Conservation (phyloP, 2,113 vertebrate genomes). For the Macroglossus sobrinus region DNA sequence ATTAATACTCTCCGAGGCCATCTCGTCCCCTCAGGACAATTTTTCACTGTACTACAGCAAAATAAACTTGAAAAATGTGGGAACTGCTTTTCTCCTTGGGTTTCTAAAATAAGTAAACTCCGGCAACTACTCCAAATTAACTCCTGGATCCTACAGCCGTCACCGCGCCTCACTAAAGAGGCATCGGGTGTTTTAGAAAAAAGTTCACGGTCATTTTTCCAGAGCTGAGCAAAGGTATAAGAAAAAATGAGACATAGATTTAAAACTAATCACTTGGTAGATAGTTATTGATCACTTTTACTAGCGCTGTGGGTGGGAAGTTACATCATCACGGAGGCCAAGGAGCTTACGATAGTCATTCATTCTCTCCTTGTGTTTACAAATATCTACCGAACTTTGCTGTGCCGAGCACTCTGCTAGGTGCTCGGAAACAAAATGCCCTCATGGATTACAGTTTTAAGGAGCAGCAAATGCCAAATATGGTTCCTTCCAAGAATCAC, state of each 20-base stretch:
- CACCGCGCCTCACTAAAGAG: background rate
- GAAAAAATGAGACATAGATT: background rate
- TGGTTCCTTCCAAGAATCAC: background rate
- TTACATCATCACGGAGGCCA: background rate
- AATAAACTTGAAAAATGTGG: constrained; percentile 73
- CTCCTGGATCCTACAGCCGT: background rate
- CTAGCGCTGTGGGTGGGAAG: background rate
- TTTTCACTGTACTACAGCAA: constrained; percentile 66
- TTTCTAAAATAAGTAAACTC: constrained; percentile 4
- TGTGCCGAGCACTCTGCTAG: background rate
- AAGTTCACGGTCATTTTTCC: background rate
- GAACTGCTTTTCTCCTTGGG: constrained; percentile 49
- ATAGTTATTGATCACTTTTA: background rate
- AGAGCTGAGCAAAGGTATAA: background rate
- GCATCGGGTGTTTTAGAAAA: background rate
- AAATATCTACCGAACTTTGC: background rate
- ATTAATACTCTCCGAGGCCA: constrained; percentile 72
- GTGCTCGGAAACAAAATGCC: background rate
- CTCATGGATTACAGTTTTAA: background rate
- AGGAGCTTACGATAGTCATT: background rate
- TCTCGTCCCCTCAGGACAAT: constrained; percentile 67
- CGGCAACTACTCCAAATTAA: background rate
- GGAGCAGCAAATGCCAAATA: background rate
- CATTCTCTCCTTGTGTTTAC: background rate
- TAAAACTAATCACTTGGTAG: background rate